Base-by-base conservation (phyloP, 1,140 invertebrate species). In the Bombus superbus region DNA sequence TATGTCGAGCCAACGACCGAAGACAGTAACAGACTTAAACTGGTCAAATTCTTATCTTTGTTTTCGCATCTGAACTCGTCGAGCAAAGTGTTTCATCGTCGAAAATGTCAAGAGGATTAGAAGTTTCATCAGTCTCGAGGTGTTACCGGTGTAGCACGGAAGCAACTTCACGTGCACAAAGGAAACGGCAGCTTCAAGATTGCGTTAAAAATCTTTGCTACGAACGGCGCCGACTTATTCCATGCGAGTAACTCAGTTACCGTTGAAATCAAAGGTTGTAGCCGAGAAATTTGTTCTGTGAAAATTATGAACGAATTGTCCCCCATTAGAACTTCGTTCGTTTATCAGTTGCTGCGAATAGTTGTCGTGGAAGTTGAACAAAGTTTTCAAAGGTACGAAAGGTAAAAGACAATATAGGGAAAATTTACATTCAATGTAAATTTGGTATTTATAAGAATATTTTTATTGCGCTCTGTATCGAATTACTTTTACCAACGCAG, bases 121-220 rank as follows among this genome's bases (percentile, higher is more conserved):
- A 89, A 86, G 83, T 89, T 89, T 89, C 88, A 89, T 89, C 88
- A 88, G 88, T 89, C 88, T 86, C 85, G 79, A 15, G 75, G 75
- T 72, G 88, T 69, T 83, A 59, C 62, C 64, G 79, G 2, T 11
- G 28, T 18, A 71, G 76, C 80, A 76, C 44, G 35, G 71, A 71
- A 38, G 47, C 22, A 79, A 38, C 35, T 53, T 73, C 66, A 28
- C 9, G 15, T 6, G 53, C 32, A 66, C 82, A 85, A 85, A 73
- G 76, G 69, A 25, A 64, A 25, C 40, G n/a, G 42, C 15, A 57
- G 68, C 66, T 76, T 76, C 35, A 28, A 76, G 62, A 66, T 44
- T 53, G 22, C n/a, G 75, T 84, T 84, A 84, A 71, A 84, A 84
- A 79, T 84, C 66, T 59, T 71, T 53, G 38, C 68, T 15, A 57